phyloP scores from a whole-genome alignment of 2,888 invertebrate species.

The Synanthedon myopaeformis region DNA sequence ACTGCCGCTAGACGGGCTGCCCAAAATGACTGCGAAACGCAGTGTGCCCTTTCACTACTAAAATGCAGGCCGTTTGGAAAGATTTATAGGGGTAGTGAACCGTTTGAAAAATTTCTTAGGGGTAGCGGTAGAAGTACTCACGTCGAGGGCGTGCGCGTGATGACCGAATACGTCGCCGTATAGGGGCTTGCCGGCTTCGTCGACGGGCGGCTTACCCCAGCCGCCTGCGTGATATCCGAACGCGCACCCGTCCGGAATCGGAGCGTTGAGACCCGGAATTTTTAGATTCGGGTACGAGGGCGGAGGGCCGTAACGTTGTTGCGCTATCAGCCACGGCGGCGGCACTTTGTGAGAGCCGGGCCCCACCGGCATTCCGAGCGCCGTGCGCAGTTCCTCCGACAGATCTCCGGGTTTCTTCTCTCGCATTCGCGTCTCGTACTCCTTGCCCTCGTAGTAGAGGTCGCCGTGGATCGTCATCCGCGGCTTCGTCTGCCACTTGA shows the following conservation, averaged over 20 bases:
- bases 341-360: constrained; percentile 91
- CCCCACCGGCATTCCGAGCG: constrained; percentile 98
- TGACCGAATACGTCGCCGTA: constrained; percentile 99
- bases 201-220: constrained; percentile 99
- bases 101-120: no score
- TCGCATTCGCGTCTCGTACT: constrained; percentile 96
- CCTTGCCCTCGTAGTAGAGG: constrained; percentile 98
- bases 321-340: constrained; percentile 96
- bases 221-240: constrained; percentile 99
- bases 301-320: constrained; percentile 98
- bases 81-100: no score
- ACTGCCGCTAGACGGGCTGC: no score
- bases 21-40: no score
- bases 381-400: constrained; percentile 94
- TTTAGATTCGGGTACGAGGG: constrained; percentile 99
- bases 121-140: constrained; percentile 33
- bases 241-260: constrained; percentile 96
- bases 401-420: constrained; percentile 99
- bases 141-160: constrained; percentile 77
- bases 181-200: constrained; percentile 96
- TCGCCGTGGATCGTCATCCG: constrained; percentile 99
- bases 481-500: constrained; percentile 99
- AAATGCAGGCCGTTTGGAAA: no score
- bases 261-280: constrained; percentile 97
- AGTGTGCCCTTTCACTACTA: no score